phyloP scores from a whole-genome alignment of 2,888 invertebrate genomes.

The Emesis furor region DNA sequence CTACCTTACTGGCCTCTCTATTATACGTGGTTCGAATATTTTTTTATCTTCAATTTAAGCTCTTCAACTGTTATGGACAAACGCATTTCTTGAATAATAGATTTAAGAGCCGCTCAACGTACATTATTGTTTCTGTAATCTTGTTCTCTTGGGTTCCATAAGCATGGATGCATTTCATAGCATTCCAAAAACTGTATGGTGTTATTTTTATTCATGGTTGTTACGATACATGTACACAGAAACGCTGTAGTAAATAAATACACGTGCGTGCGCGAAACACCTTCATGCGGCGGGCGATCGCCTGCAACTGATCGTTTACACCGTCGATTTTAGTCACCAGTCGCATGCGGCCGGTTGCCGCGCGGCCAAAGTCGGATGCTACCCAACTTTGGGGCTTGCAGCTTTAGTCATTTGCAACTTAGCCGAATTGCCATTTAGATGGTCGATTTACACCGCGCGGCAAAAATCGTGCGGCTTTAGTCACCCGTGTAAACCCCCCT shows the following conservation, averaged over 20 bases:
- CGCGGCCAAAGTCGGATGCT: conserved; percentile 79
- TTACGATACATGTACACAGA: conserved; percentile 63
- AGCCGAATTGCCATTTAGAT: conserved; percentile 78
- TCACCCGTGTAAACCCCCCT: conserved; percentile 68
- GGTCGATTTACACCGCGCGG: conserved; percentile 73
- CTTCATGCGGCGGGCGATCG: conserved; percentile 58
- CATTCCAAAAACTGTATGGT: conserved; percentile 56
- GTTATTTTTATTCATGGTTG: conserved; percentile 46
- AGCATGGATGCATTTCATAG: conserved; percentile 56
- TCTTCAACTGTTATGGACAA: conserved; percentile 75
- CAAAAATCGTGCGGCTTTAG: conserved; percentile 73
- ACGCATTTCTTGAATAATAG: conserved; percentile 70
- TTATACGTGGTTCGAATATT: conserved; percentile 77
- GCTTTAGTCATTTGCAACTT: conserved; percentile 78
- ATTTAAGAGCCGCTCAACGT: conserved; percentile 71
- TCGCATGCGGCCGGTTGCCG: conserved; percentile 76
- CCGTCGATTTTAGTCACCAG: conserved; percentile 29
- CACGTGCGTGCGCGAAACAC: conserved; percentile 43
- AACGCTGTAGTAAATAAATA: conserved; percentile 37
- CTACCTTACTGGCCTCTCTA: conserved; percentile 77
- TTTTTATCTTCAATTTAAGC: conserved; percentile 75
- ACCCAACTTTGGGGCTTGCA: conserved; percentile 76
- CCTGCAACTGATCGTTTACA: conserved; percentile 27
- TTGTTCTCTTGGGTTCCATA: conserved; percentile 76
- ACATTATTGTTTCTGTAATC: conserved; percentile 75